Evolutionary conservation across 2,113 vertebrate genomes (phyloP).

Genomic region (Lota lota): DNA sequence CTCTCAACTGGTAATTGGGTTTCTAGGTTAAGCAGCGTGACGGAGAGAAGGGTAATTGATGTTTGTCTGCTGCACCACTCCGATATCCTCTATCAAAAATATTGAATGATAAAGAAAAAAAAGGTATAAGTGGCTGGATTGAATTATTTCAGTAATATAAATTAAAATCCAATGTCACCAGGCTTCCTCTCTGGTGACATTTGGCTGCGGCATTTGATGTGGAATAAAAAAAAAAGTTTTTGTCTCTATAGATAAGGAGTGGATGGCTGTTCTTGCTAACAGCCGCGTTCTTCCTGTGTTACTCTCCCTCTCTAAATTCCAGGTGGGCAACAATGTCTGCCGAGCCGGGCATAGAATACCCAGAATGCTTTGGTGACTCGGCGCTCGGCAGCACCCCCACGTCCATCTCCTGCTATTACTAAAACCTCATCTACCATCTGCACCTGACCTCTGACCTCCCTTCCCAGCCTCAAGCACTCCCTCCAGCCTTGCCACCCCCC

Average conservation of each 20-base stretch:
- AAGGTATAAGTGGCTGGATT: no score
- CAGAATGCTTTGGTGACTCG: slow-evolving; percentile 10
- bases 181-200: no score
- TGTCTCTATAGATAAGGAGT: no score
- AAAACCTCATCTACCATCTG: background rate
- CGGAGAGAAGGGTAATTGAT: slow-evolving; percentile 23
- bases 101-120: no score
- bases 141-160: no score
- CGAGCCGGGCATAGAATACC: slow-evolving; percentile 2
- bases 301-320: no score
- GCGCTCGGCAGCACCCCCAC: background rate
- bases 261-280: no score
- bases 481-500: slow-evolving; percentile 3
- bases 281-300: background rate
- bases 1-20: slow-evolving; percentile 51
- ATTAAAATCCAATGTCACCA: no score
- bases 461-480: slow-evolving; percentile 6
- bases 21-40: slow-evolving; percentile 38
- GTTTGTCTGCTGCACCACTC: background rate
- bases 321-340: slow-evolving; percentile 30
- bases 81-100: background rate
- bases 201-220: no score
- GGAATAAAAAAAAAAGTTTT: no score
- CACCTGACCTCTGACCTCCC: slow-evolving; percentile 16
- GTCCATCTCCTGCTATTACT: background rate